Conservation (phyloP, 2,113 vertebrate species). For the Montifringilla adamsi region DNA sequence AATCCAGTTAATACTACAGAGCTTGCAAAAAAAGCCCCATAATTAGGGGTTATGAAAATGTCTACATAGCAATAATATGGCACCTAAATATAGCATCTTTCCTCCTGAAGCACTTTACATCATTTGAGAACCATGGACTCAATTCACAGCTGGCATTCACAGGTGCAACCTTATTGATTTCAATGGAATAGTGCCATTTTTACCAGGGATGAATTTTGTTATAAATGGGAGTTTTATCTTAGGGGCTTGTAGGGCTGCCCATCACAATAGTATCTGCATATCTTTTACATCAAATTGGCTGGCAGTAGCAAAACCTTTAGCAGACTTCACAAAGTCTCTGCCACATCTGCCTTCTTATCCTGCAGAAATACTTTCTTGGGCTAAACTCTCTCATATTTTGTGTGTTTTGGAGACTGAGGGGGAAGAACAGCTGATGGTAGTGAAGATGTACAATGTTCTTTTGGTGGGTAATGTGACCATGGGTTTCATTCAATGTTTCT, state of each 20-base stretch:
- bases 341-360: not conserved
- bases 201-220: not conserved
- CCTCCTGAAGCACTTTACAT: constrained; percentile 65
- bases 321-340: not conserved
- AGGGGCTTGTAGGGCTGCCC: not conserved
- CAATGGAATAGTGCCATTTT: constrained; percentile 17
- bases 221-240: not conserved
- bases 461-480: not conserved
- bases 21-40: constrained; percentile 65
- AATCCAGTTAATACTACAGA: constrained; percentile 71
- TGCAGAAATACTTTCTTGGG: not conserved
- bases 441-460: not conserved
- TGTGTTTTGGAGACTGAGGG: not conserved
- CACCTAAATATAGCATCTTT: constrained; percentile 69
- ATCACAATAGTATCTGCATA: not conserved
- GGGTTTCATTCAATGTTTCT: not conserved
- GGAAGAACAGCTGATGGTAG: not conserved
- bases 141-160: constrained; percentile 61
- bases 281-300: not conserved
- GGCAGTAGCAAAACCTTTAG: not conserved
- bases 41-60: constrained; percentile 73
- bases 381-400: not conserved
- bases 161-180: constrained; percentile 62
- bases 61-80: constrained; percentile 68
- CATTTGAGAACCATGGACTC: constrained; percentile 52